Base-by-base conservation (phyloP, 1,140 invertebrate species). In the Diachasma alloeum region DNA sequence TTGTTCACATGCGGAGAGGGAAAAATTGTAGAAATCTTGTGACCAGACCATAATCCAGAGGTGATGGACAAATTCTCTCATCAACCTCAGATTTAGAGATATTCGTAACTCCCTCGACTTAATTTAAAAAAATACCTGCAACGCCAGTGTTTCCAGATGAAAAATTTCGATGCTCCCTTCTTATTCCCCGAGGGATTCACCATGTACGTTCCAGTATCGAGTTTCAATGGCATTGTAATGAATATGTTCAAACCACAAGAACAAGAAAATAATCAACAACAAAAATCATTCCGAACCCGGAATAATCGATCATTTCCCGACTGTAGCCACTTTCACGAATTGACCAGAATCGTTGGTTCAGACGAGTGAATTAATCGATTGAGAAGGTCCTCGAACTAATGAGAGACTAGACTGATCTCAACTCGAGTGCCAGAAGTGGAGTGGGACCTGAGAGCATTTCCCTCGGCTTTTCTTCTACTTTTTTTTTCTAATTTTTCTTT, bases 131-230 rank as follows among this genome's bases (percentile, higher is more conserved):
- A 26, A 46, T 87, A 89, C 88, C 88, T 89, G 81, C 87, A 85
- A 37, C 88, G 87, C 87, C 87, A 89, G 75, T 88, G 84, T 80
- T 86, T 89, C 87, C 87, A 89, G 44, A 87, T 83, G 24, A 87
- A 81, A 80, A 88, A 88, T 81, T 83, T 88, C 15, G 87, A 87
- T 36, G 81, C 78, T 56, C 80, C 83, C 72, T 87, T 89, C 83
- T 87, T 89, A 46, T 76, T 78, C 53, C 76, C 77, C 44, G 80
- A 80, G 3, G 83, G 82, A 75, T 89, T 89, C 67, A 89, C 87
- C 80, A 85, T 89, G 79, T 89, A 89, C 24, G 84, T 88, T 75
- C 86, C 87, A 74, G 85, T 89, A 70, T 89, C 88, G 75, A 89
- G 84, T 84, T 88, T 89, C 74, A 89, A 77, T 59, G 88, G 88